Conservation (phyloP, 2,888 invertebrate genomes). For the Andricus quercusramuli region DNA sequence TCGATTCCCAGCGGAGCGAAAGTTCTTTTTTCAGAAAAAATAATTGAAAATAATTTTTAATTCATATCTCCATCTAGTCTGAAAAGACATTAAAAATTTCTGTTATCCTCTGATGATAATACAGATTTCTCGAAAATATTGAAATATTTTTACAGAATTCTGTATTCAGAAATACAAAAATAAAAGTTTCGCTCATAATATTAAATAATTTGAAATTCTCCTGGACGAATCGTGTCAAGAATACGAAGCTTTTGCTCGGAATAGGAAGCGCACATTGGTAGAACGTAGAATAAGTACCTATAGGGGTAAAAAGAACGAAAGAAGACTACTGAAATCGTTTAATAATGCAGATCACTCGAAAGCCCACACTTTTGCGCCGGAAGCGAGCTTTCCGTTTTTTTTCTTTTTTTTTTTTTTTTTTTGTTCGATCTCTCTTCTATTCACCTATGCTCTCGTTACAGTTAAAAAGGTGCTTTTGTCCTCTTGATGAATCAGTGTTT, state of each 20-base stretch:
- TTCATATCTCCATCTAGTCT: too few relatives aligned
- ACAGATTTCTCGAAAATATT: too few relatives aligned
- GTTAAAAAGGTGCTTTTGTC: conserved; percentile 17
- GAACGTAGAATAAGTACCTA: conserved; percentile 18
- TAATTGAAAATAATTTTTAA: too few relatives aligned
- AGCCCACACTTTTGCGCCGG: conserved; percentile 31
- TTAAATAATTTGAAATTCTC: background rate
- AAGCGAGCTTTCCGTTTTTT: conserved; percentile 27
- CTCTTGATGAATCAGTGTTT: conserved; percentile 39
- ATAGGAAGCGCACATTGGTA: background rate
- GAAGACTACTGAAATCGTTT: conserved; percentile 28
- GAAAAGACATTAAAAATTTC: too few relatives aligned
- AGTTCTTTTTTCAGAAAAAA: too few relatives aligned
- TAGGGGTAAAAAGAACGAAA: conserved; percentile 12
- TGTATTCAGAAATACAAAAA: background rate
- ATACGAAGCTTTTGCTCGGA: background rate
- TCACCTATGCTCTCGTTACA: conserved; percentile 30
- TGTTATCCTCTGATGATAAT: too few relatives aligned
- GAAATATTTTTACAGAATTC: too few relatives aligned
- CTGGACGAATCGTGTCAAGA: background rate
- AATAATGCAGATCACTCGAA: conserved; percentile 42
- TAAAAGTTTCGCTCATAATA: background rate
- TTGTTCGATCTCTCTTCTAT: conserved; percentile 12
- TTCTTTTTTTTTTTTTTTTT: background rate
- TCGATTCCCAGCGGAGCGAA: too few relatives aligned